A percentile compares a stretch with the other conserved stretches of the same genome.
Conservation (phyloP, 64 coral and sea anemone genomes). For the Cladopsammia gracilis region DNA sequence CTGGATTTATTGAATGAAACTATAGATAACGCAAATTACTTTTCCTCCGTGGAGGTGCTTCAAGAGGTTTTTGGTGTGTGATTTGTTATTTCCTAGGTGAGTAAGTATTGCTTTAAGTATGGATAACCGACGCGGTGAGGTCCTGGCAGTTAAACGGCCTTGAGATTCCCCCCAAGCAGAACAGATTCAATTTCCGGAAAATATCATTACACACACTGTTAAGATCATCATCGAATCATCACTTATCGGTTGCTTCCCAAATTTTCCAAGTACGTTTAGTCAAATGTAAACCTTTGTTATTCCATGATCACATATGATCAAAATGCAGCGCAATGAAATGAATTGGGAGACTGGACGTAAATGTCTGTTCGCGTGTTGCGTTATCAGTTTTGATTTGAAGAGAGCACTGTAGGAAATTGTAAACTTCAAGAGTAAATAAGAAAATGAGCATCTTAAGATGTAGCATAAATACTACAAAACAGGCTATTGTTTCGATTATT, state of each 20-base stretch:
- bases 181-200: conserved; percentile 11
- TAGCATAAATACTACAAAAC: background rate
- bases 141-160: background rate
- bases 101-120: background rate
- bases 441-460: background rate
- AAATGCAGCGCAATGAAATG: background rate
- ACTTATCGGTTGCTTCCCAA: background rate
- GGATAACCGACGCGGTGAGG: background rate
- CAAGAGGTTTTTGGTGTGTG: background rate
- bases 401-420: background rate
- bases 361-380: background rate
- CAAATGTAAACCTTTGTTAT: background rate
- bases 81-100: background rate
- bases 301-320: background rate
- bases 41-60: background rate
- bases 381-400: background rate
- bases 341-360: background rate
- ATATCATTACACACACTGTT: background rate
- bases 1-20: conserved; percentile 19
- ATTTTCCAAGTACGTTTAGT: background rate
- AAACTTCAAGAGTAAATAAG: background rate
- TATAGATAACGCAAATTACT: background rate
- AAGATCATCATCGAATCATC: background rate
- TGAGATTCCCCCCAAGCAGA: background rate
- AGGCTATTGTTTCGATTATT: background rate